Percentiles rank a stretch among this genome's conserved stretches.
phyloP scores from a whole-genome alignment of 2,113 vertebrate genomes.

The Emberiza fucata region DNA sequence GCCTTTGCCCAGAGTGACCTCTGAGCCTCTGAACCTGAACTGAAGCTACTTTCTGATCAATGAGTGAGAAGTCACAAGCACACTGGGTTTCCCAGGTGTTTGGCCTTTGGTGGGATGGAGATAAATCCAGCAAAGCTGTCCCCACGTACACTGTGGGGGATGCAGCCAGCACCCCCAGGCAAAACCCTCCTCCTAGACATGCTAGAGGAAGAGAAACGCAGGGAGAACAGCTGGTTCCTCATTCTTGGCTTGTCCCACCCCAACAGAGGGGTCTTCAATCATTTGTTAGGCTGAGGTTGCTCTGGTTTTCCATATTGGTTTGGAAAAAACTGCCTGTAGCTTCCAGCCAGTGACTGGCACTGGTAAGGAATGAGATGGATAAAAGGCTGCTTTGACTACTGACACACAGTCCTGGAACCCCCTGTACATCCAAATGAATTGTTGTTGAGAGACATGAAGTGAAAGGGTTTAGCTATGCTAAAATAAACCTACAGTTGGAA shows the following conservation, averaged over 20 bases:
- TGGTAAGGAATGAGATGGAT: not conserved
- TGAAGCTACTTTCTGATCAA: not conserved
- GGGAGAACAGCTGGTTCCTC: not conserved
- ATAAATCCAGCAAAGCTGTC: accelerated
- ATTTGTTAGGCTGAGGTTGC: not conserved
- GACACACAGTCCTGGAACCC: not conserved
- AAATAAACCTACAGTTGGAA: not conserved
- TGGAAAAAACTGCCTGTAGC: not conserved
- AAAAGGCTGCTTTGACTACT: not conserved
- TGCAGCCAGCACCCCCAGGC: not conserved
- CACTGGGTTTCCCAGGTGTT: not conserved
- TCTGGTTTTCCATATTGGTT: not conserved
- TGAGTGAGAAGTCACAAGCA: not conserved
- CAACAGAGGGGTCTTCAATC: not conserved
- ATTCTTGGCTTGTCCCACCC: not conserved
- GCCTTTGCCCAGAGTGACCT: not conserved
- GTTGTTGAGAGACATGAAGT: not conserved
- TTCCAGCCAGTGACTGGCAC: not conserved
- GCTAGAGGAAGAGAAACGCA: not conserved
- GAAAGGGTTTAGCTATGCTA: not conserved
- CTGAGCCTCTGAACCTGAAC: not conserved
- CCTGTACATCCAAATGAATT: not conserved
- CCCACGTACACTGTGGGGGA: not conserved
- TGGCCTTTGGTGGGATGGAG: not conserved
- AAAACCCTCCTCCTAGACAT: not conserved